Evolutionary conservation across 2,113 vertebrate genomes (phyloP), one percentile per base, ranked within the genome.

Genomic region (Cercocebus atys): DNA sequence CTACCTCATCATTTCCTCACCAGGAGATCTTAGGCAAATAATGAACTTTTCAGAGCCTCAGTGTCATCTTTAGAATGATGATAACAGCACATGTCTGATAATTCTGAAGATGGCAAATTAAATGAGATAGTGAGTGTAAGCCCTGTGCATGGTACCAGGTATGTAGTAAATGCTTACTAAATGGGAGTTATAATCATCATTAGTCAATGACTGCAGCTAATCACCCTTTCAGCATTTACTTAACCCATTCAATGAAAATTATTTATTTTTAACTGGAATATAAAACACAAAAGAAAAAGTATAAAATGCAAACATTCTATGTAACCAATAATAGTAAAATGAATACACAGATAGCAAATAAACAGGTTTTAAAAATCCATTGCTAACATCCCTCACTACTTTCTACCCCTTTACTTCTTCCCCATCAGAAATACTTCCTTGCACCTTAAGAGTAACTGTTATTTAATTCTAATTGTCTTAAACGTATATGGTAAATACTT

Each of bases 381-480:
- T 27, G 2, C 55, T 84, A 61, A 68, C 30, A n/a, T 45, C 50
- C 59, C 10, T 78, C 16, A 38, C 1, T 50, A 38, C 12, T 13
- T 12, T 14, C 14, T 1, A 6, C 4, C 13, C 14, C 0, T 78
- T 70, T 72, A 61, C 18, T 82, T 47, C 40, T 32, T 17, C 3
- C 7, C 32, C 27, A 57, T 40, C 40, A 94, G 90, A 88, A 92
- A 78, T 11, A 79, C 1, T 94, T 68, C 18, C 64, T 78, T 86
- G 5, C 12, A n/a, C 11, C 9, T 66, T 38, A 76, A 57, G 20
- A n/a, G 10, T 47, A 75, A 86, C 47, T 61, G 14, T 8, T 82
- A 57, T 68, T 95, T 92, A 57, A 81, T 78, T 59, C 59, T 82
- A 38, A 72, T 47, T 91, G 90, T 92, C 76, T 78, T 27, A 82